Evolutionary conservation across 2,797 vertebrate genomes (phyloP), one percentile per base, ranked within the genome.

Genomic region (Xenentodon cancila): DNA sequence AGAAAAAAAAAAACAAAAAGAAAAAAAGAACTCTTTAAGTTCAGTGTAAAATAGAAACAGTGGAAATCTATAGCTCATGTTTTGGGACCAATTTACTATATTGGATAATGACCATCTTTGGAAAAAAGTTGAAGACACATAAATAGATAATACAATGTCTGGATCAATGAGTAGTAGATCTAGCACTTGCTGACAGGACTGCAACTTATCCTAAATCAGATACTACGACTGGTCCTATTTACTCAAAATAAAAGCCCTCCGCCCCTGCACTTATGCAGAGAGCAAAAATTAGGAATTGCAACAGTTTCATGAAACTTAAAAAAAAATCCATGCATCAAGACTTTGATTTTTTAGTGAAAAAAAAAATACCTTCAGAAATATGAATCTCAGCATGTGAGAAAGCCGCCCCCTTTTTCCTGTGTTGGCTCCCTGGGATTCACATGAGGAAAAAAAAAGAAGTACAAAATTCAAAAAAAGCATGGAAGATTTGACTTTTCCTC

Each of bases 331-430:
- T 89, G 84, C 87, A 90, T 80, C 71, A 77, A 84, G 75, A 86
- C 63, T 72, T 71, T 63, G 79, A 87, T 77, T 75, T 84, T 61
- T 81, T 69, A 67, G 53, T 13, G 37, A 15, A 40, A 40, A 52
- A 44, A 54, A 83, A 87, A 90, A 88, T 92, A 93, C 92, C 92
- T 91, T 93, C 91, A 74, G 90, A 90, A 84, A 91, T 87, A 86
- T 91, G 89, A 86, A 82, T 90, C 88, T 92, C 92, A 73, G 86
- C 84, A 61, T 91, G 88, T 75, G 90, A 90, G 84, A 90, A 91
- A 85, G 89, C 75, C 69, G 85, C 86, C 71, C 89, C 90, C 79
- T 91, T 91, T 91, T 89, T 92, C 90, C 78, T 93, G 88, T 89
- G 88, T 72, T 88, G 91, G 86, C 84, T 81, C 66, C 90, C 90